Evolutionary conservation across 2,888 invertebrate genomes (phyloP).

Genomic region (Macropis europaea): DNA sequence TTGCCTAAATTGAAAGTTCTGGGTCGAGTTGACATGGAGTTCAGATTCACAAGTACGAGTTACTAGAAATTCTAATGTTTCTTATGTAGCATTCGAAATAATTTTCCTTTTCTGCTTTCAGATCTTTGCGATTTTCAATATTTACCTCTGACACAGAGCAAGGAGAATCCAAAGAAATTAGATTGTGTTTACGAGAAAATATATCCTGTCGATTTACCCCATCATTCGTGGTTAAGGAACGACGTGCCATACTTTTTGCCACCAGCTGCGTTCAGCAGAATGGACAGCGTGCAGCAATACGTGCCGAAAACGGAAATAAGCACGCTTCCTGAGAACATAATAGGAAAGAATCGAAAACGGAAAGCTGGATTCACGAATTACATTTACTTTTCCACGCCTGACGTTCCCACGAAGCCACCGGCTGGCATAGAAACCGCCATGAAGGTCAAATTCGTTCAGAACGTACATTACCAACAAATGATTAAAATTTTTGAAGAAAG

Average conservation of each 20-base stretch:
- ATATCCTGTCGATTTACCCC: conserved; percentile 82
- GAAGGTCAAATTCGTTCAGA: conserved; percentile 78
- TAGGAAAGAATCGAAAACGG: conserved; percentile 81
- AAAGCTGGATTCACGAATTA: conserved; percentile 83
- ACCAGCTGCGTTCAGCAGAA: conserved; percentile 90
- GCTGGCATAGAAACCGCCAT: conserved; percentile 82
- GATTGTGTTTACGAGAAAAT: conserved; percentile 85
- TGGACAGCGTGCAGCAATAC: conserved; percentile 82
- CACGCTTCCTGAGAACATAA: conserved; percentile 75
- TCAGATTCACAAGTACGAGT: conserved; percentile 85
- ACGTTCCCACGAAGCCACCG: conserved; percentile 85
- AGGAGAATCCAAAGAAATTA: conserved; percentile 77
- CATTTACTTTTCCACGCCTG: conserved; percentile 83
- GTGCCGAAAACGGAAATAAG: conserved; percentile 73
- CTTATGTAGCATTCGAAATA: too few relatives aligned
- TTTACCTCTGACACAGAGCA: conserved; percentile 85
- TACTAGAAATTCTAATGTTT: conserved; percentile 1
- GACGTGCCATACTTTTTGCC: conserved; percentile 85
- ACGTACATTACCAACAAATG: conserved; percentile 75
- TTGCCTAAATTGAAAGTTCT: conserved; percentile 81
- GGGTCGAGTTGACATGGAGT: conserved; percentile 83
- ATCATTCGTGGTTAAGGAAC: conserved; percentile 82
- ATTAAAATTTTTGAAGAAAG: conserved; percentile 87
- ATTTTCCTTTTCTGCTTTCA: conserved; percentile 80
- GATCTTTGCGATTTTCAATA: conserved; percentile 96